A percentile compares a stretch with the other conserved stretches of the same genome.
phyloP scores from a whole-genome alignment of 2,888 invertebrate species.

The Tupiocoris notatus region DNA sequence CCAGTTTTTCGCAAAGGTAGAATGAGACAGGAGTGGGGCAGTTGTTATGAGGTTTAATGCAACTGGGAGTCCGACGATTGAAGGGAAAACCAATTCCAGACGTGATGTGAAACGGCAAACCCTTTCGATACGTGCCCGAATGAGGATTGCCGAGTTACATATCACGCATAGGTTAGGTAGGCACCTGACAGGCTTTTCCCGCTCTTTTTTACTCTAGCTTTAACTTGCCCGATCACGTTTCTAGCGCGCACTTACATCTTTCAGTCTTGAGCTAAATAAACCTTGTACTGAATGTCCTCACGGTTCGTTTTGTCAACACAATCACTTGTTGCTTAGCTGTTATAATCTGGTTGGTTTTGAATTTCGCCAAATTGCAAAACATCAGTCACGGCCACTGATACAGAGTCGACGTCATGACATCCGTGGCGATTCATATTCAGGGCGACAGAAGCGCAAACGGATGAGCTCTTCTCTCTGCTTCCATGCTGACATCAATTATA shows the following conservation, averaged over 20 bases:
- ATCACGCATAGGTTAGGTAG: conserved; percentile 21
- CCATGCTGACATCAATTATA: no score
- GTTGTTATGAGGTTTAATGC: conserved; percentile 38
- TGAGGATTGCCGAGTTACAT: conserved; percentile 37
- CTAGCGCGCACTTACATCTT: neutral
- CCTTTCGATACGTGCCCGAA: conserved; percentile 24
- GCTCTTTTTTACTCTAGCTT: neutral
- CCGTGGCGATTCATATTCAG: no score
- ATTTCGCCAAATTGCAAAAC: no score
- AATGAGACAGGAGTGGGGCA: neutral
- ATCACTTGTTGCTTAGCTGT: no score
- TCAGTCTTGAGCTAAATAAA: neutral
- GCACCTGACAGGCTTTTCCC: conserved; percentile 1
- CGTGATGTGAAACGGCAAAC: conserved; percentile 35
- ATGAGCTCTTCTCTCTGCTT: no score
- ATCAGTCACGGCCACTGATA: no score
- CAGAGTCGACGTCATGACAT: no score
- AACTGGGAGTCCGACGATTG: conserved; percentile 35
- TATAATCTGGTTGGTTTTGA: no score
- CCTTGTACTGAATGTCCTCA: neutral
- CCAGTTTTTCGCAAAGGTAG: neutral
- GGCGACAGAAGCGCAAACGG: no score
- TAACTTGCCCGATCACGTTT: neutral
- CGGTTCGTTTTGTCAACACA: neutral
- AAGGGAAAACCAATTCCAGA: conserved; percentile 37